These are phyloP conservation scores for Entomobrya proxima DNA, from an alignment of 2,888 invertebrate genomes.

Conservation along the genomic window DNA sequence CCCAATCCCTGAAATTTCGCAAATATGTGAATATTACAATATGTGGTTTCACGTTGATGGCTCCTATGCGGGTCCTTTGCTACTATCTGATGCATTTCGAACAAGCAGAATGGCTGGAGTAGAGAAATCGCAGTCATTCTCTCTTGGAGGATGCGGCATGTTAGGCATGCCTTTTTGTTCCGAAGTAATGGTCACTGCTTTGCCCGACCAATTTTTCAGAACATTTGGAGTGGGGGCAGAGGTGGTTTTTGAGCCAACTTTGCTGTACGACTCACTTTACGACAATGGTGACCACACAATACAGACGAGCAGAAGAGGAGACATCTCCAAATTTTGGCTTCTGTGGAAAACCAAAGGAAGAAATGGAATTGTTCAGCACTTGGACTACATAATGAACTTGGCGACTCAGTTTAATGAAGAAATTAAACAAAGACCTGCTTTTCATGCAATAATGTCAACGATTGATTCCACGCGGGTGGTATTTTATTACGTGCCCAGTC, in stretches of 20 bases:
- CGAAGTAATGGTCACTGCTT: constrained; percentile 15
- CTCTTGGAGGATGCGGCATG: constrained; percentile 34
- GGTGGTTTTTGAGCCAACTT: constrained; percentile 36
- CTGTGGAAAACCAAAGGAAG: constrained; percentile 44
- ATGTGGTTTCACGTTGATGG: constrained; percentile 59
- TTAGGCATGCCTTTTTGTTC: constrained; percentile 28
- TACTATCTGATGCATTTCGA: constrained; percentile 39
- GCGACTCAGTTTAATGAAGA: constrained; percentile 32
- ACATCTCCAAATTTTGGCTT: constrained; percentile 43
- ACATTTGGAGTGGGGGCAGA: constrained; percentile 36
- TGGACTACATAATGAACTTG: constrained; percentile 30
- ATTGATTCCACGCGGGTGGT: constrained; percentile 42
- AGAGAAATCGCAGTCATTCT: constrained; percentile 25
- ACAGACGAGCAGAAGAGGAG: constrained; percentile 34
- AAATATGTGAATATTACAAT: constrained; percentile 20
- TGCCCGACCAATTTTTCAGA: constrained; percentile 22
- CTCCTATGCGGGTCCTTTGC: constrained; percentile 39
- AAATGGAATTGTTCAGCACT: constrained; percentile 34
- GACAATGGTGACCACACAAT: constrained; percentile 48
- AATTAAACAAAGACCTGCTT: neutral
- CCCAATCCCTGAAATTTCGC: constrained; percentile 15
- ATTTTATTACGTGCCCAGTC: constrained; percentile 49
- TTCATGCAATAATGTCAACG: constrained; percentile 8
- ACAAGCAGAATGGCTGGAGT: constrained; percentile 17
- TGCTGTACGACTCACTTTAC: constrained; percentile 34